Percentiles rank a stretch among this genome's conserved stretches.
These are phyloP conservation scores for Ceraclea dissimilis DNA, from an alignment of 2,888 invertebrate genomes.

Conservation along the genomic window DNA sequence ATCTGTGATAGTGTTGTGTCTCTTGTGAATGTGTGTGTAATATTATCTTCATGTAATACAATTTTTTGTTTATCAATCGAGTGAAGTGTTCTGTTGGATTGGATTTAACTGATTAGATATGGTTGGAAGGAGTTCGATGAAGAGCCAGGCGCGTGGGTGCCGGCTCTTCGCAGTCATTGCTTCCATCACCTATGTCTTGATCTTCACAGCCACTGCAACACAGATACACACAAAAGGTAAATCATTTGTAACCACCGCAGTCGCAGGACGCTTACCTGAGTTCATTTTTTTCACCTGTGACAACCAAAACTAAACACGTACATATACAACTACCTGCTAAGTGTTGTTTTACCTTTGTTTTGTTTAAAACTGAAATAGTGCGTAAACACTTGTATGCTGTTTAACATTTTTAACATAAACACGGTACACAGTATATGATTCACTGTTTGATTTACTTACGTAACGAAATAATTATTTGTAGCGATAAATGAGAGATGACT, in stretches of 20 bases:
- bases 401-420: too few relatives aligned
- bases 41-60: neutral
- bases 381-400: too few relatives aligned
- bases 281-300: neutral
- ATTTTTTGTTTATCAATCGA: neutral
- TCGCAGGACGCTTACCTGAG: neutral
- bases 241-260: neutral
- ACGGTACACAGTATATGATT: too few relatives aligned
- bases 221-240: conserved; percentile 9
- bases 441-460: too few relatives aligned
- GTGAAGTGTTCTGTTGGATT: conserved; percentile 15
- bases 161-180: neutral
- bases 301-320: neutral
- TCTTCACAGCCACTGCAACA: conserved; percentile 4
- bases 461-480: too few relatives aligned
- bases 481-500: too few relatives aligned
- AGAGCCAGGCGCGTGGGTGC: conserved; percentile 6
- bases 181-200: neutral
- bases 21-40: conserved; percentile 4
- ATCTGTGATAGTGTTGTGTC: conserved; percentile 19
- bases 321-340: too few relatives aligned
- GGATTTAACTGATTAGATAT: conserved; percentile 6
- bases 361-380: too few relatives aligned
- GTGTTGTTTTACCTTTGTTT: too few relatives aligned
- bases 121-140: neutral